These are phyloP conservation scores for Lutraria rhynchaena DNA, from an alignment of 1,140 invertebrate species.

Conservation along the genomic window DNA sequence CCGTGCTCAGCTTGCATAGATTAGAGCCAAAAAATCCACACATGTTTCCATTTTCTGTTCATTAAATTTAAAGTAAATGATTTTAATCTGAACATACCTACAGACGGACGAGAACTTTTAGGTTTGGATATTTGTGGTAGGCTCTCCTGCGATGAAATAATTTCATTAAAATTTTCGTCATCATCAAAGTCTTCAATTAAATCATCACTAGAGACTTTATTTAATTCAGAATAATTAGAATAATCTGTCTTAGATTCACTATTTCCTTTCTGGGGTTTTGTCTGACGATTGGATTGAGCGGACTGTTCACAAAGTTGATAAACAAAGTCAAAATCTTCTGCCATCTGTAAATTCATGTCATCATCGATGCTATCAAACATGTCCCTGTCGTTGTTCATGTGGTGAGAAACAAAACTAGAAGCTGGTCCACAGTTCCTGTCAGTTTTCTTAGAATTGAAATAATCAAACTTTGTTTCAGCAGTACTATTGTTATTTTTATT, in stretches of 20 bases:
- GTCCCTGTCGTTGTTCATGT: slow-evolving; percentile 7
- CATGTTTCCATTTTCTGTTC: too few relatives aligned
- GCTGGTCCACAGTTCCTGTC: not conserved
- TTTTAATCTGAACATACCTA: too few relatives aligned
- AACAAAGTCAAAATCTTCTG: slow-evolving; percentile 58
- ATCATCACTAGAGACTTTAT: slow-evolving; percentile 50
- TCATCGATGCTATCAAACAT: slow-evolving; percentile 58
- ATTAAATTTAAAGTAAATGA: too few relatives aligned
- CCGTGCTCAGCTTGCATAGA: too few relatives aligned
- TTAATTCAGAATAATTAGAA: not conserved
- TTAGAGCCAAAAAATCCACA: too few relatives aligned
- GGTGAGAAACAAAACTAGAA: too few relatives aligned
- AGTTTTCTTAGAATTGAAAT: too few relatives aligned
- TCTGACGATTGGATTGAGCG: not conserved
- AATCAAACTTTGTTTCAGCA: too few relatives aligned
- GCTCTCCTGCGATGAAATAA: slow-evolving; percentile 19
- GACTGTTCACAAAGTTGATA: slow-evolving; percentile 60
- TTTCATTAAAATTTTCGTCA: slow-evolving; percentile 62
- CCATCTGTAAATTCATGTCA: slow-evolving; percentile 47
- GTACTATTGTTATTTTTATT: not conserved
- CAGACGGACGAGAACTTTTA: slow-evolving; percentile 17
- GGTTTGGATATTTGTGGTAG: slow-evolving; percentile 35
- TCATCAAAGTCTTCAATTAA: slow-evolving; percentile 60
- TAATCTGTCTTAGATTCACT: not conserved
- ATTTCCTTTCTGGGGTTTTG: not conserved